A percentile compares a stretch with the other conserved stretches of the same genome.
These are phyloP conservation scores for Lutjanus argentimaculatus DNA, from an alignment of 2,797 vertebrate genomes.

Conservation along the genomic window DNA sequence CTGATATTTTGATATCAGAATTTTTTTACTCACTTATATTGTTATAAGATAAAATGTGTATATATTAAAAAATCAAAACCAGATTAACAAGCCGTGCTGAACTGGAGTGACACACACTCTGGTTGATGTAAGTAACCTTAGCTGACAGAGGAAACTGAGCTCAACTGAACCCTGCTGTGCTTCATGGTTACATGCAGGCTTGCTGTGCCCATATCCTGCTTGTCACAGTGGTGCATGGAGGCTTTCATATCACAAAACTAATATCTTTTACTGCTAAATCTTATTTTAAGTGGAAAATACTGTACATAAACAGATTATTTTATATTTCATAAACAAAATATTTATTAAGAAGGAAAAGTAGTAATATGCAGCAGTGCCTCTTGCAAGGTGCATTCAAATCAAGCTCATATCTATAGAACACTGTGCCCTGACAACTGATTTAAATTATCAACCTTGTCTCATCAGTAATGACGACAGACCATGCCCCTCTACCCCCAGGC, in stretches of 20 bases:
- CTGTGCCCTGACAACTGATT: conserved; percentile 29
- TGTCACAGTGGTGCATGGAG: conserved; percentile 52
- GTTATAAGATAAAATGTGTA: too few species aligned
- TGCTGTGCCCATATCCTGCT: conserved; percentile 82
- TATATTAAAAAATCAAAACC: conserved; percentile 24
- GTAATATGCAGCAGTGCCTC: neutral
- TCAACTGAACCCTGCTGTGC: conserved; percentile 72
- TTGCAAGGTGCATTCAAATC: neutral
- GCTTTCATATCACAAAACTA: conserved; percentile 19
- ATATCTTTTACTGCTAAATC: neutral
- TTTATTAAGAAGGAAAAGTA: neutral
- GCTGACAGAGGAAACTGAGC: conserved; percentile 73
- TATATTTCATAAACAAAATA: neutral
- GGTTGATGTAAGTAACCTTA: conserved; percentile 75
- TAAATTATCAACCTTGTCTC: conserved; percentile 39
- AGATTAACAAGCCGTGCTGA: conserved; percentile 27
- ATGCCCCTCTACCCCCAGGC: neutral
- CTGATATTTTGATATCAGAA: too few species aligned
- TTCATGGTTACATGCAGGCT: conserved; percentile 68
- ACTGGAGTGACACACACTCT: conserved; percentile 46
- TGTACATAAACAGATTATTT: neutral
- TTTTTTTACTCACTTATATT: too few species aligned
- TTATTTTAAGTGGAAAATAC: neutral
- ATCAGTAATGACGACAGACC: conserved; percentile 51
- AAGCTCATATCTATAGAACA: neutral